phyloP scores from a whole-genome alignment of 1,140 invertebrate species.

The Trachymyrmex cornetzi region DNA sequence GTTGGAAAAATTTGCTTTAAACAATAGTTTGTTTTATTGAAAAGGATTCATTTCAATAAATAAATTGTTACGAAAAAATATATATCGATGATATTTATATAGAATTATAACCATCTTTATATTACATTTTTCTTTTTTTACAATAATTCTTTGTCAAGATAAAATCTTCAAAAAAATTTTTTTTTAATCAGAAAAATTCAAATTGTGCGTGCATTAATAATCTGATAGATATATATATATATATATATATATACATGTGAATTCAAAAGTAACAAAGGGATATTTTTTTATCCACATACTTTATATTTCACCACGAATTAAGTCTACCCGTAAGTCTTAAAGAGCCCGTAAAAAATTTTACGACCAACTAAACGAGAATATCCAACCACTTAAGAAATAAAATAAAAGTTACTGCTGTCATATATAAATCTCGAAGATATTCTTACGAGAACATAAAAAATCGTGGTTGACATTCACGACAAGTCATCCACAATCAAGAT shows the following conservation, averaged over 20 bases:
- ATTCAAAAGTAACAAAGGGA: background rate
- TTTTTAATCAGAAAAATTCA: background rate
- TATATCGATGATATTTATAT: background rate
- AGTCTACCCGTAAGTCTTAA: background rate
- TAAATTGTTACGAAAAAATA: background rate
- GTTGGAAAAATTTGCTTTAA: background rate
- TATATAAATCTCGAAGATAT: background rate
- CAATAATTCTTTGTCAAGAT: background rate
- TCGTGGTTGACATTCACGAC: background rate
- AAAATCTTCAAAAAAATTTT: background rate
- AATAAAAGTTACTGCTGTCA: conserved; percentile 35
- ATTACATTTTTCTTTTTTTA: background rate
- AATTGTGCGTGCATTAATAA: background rate
- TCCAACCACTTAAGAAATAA: background rate
- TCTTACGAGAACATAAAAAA: background rate
- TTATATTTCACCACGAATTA: background rate
- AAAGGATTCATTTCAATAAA: background rate
- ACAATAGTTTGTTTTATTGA: background rate
- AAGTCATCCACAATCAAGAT: background rate
- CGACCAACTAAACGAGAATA: background rate
- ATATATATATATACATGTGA: background rate
- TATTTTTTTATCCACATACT: background rate
- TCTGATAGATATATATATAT: background rate
- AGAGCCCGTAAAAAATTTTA: background rate
- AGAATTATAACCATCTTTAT: background rate